Conservation (phyloP, 2,797 vertebrate species). For the Knipowitschia caucasica region DNA sequence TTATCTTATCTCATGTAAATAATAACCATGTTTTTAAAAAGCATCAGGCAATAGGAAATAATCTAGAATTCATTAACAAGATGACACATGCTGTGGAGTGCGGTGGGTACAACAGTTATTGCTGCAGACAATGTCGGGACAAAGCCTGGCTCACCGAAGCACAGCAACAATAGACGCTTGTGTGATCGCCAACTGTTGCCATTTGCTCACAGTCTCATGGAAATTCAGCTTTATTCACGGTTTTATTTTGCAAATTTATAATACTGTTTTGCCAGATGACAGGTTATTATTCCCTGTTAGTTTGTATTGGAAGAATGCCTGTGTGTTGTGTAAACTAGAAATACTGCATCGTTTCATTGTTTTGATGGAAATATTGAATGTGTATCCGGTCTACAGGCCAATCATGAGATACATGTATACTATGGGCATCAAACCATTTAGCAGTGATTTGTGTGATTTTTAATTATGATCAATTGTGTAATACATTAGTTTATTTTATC, state of each 20-base stretch:
- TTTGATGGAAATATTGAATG: neutral
- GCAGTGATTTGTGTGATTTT: no score
- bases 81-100: constrained; percentile 9
- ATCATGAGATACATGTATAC: no score
- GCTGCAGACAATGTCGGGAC: constrained; percentile 44
- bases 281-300: constrained; percentile 19
- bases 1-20: no score
- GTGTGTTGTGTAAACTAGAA: constrained; percentile 13
- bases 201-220: constrained; percentile 36
- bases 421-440: no score
- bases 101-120: constrained; percentile 37
- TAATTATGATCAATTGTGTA: no score
- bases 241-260: constrained; percentile 42
- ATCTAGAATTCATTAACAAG: constrained; percentile 7
- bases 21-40: neutral
- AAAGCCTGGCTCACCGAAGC: constrained; percentile 57
- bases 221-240: constrained; percentile 48
- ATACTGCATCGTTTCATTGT: neutral
- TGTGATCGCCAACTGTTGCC: constrained; percentile 46
- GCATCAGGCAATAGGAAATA: neutral
- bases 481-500: no score
- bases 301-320: constrained; percentile 1
- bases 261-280: constrained; percentile 28
- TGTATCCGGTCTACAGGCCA: no score
- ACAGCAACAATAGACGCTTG: constrained; percentile 48